Evolutionary conservation across 2,888 invertebrate species (phyloP), one percentile per base, ranked within the genome.

Genomic region (Herminia tarsipennalis): DNA sequence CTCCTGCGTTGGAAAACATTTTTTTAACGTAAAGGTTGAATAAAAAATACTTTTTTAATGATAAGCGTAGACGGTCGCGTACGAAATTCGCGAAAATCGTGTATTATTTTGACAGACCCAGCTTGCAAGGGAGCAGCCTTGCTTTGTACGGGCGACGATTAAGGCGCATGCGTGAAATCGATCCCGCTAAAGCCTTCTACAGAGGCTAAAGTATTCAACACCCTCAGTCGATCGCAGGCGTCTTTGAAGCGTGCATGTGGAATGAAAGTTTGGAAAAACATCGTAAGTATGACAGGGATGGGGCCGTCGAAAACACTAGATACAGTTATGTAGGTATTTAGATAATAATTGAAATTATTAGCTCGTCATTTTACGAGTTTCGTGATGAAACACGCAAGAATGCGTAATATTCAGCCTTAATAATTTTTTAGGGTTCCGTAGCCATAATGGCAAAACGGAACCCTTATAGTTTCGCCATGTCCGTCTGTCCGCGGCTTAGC

Each of bases 31-130:
- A 43, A 28, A 28, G 30, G 8, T 1, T 24, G 27, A 13, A 20
- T 5, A 33, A 53, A 43, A 41, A 8, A 36, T 39, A 36, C 29
- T 38, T 43, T 39, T 61, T 42, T 30, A 54, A 56, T 42, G 36
- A 49, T 49, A 40, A 46, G 10, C 37, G 17, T 48, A 59, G 47
- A 18, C 45, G 50, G 44, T 69, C 67, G 74, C 73, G 74, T 76
- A 74, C 56, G 57, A 66, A 73, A 69, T 76, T 79, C 69, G 75
- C 77, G 72, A 77, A 78, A 70, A 71, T 68, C 70, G 62, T 71
- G 74, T 81, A 62, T 75, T 87, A 86, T 87, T 89, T 86, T 86
- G 87, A 88, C 85, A 85, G 79, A 71, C 78, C 77, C 69, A 67
- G 76, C 76, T 65, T 67, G 72, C 66, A 57, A 66, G 77, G 74